These are phyloP conservation scores for Cataglyphis albicans DNA, from an alignment of 2,888 invertebrate genomes.

Conservation along the genomic window DNA sequence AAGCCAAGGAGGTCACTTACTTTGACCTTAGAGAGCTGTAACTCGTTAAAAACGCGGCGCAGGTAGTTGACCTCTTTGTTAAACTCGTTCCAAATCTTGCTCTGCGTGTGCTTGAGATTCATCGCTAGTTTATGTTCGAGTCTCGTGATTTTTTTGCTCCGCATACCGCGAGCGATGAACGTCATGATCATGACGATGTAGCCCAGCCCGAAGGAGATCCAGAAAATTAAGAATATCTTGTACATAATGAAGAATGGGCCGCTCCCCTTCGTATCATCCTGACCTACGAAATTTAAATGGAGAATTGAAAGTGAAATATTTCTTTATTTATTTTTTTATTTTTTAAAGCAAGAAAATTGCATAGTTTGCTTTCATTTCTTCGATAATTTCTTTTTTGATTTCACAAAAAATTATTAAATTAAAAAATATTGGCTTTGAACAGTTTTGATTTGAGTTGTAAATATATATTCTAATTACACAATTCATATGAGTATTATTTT, in stretches of 20 bases:
- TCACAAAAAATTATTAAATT: neutral
- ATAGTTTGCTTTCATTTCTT: neutral
- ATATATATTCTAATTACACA: slow-evolving; percentile 8
- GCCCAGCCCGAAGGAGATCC: slow-evolving; percentile 97
- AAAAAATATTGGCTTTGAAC: slow-evolving; percentile 1
- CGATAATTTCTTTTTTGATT: neutral
- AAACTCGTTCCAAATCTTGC: slow-evolving; percentile 92
- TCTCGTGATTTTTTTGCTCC: slow-evolving; percentile 91
- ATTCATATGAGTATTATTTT: neutral
- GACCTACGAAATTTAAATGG: slow-evolving; percentile 73
- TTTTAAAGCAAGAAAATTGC: neutral
- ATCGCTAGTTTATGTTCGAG: slow-evolving; percentile 92
- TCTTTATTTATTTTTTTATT: neutral
- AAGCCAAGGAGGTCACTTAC: slow-evolving; percentile 85
- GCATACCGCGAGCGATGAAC: slow-evolving; percentile 92
- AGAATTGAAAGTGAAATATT: slow-evolving; percentile 2
- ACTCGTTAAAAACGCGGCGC: slow-evolving; percentile 92
- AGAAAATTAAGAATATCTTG: slow-evolving; percentile 93
- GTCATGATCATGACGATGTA: slow-evolving; percentile 96
- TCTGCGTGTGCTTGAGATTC: slow-evolving; percentile 93
- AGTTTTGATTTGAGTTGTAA: neutral
- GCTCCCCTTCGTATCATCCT: slow-evolving; percentile 85
- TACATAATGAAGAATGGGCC: slow-evolving; percentile 90
- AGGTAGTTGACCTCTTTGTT: slow-evolving; percentile 92
- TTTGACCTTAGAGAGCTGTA: slow-evolving; percentile 94